These are phyloP conservation scores for Zaprionus camerounensis DNA, from an alignment of 1,140 invertebrate genomes.

Conservation along the genomic window DNA sequence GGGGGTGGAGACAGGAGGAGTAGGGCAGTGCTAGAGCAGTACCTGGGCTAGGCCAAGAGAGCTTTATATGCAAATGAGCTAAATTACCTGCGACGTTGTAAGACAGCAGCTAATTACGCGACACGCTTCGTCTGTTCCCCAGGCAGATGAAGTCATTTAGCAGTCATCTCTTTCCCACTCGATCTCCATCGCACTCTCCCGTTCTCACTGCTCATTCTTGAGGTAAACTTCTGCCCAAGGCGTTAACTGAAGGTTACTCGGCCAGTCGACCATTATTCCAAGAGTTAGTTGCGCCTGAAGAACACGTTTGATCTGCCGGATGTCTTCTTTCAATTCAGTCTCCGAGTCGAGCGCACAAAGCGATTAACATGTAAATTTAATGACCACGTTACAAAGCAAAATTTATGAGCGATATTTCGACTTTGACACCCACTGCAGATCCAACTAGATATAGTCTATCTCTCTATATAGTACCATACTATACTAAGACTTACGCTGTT, in stretches of 20 bases:
- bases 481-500: constrained; percentile 12
- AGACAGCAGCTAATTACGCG: constrained; percentile 67
- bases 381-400: constrained; percentile 54
- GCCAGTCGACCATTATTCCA: constrained; percentile 27
- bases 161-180: constrained; percentile 56
- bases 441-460: constrained; percentile 35
- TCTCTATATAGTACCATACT: constrained; percentile 1
- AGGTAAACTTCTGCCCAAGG: constrained; percentile 23
- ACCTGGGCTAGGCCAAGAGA: constrained; percentile 42
- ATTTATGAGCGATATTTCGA: constrained; percentile 70
- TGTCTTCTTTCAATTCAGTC: constrained; percentile 54
- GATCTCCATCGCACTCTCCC: constrained; percentile 39
- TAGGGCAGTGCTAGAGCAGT: constrained; percentile 34
- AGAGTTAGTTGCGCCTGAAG: constrained; percentile 33
- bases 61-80: constrained; percentile 71
- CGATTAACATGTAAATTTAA: constrained; percentile 80
- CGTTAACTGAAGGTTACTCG: constrained; percentile 50
- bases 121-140: constrained; percentile 71
- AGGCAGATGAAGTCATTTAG: constrained; percentile 65
- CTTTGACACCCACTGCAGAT: constrained; percentile 53
- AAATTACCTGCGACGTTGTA: constrained; percentile 53
- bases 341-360: constrained; percentile 45
- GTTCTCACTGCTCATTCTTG: constrained; percentile 51
- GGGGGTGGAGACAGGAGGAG: constrained; percentile 15
- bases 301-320: constrained; percentile 62